Base-by-base conservation (phyloP, 92 coral and sea anemone genomes). In the Umimayanthus chanpuru region DNA sequence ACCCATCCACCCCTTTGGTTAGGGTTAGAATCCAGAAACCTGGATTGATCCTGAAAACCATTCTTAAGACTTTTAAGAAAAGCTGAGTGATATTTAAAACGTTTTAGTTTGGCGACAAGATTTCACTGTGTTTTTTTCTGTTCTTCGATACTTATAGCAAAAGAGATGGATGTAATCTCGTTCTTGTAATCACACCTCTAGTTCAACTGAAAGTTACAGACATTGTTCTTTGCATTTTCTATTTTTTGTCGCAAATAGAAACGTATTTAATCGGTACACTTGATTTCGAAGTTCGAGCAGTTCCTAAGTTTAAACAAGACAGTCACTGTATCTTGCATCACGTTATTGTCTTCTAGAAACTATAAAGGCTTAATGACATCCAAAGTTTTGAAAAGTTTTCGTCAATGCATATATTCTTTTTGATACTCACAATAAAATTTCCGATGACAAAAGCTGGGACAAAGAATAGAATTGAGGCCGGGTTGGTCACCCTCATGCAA, bases 371-470 rank as follows among this genome's bases (percentile, higher is more conserved):
- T 16, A 18, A 53, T 12, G 58, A 11, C 15, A 0, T 61, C 21
- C 6, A 2, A 28, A 71, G 76, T 21, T 71, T 71, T 1, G 38
- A 25, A 21, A 3, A 28, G 4, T 21, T 28, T 25, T 72, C 76
- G 10, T 2, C 11, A 12, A 44, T 6, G 21, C 47, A 3, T n/a
- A n/a, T n/a, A n/a, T 53, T 29, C 11, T 76, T 25, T 10, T 73
- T 64, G 32, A 40, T 44, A 96, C 99, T 95, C 85, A 96, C 99
- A 36, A 96, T 90, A 81, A 96, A 96, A 81, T 96, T 96, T 44
- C 99, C 99, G 67, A 96, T 94, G 81, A 96, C 94, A 71, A 96
- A 94, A 2, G 99, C 98, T 44, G 96, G 99, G 47, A 96, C 93
- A 86, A 96, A 96, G 76, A 97, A 97, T 61, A 94, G 84, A 47